Evolutionary conservation across 1,140 invertebrate genomes (phyloP).

Genomic region (Cephus cinctus): DNA sequence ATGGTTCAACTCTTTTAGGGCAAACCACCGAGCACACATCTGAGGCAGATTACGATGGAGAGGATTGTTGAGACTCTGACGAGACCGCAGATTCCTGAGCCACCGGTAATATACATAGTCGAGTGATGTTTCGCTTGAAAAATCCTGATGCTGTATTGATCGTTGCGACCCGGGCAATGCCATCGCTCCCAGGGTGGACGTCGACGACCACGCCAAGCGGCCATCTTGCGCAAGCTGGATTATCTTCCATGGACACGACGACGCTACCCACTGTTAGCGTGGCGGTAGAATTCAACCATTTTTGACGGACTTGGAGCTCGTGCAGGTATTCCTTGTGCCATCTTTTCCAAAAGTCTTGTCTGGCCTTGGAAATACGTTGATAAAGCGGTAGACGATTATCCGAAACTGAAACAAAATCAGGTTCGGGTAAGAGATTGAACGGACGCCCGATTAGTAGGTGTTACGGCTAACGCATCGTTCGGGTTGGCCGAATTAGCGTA

Average conservation of each 20-base stretch:
- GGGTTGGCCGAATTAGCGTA: conserved; percentile 15
- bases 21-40: too few species aligned
- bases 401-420: neutral
- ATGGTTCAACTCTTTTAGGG: too few species aligned
- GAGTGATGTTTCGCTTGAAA: conserved; percentile 13
- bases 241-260: conserved; percentile 10
- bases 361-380: conserved; percentile 17
- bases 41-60: too few species aligned
- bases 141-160: conserved; percentile 12
- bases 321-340: conserved; percentile 30
- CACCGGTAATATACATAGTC: too few species aligned
- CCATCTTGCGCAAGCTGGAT: conserved; percentile 21
- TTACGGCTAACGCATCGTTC: neutral
- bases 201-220: conserved; percentile 15
- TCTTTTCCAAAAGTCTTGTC: conserved; percentile 32
- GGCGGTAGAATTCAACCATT: conserved; percentile 6
- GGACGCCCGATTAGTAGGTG: conserved; percentile 19
- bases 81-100: too few species aligned
- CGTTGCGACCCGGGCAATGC: conserved; percentile 14
- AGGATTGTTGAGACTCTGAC: too few species aligned
- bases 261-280: neutral
- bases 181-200: conserved; percentile 19
- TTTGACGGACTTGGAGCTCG: conserved; percentile 25
- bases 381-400: conserved; percentile 11
- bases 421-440: conserved; percentile 7